Percentiles rank a stretch among this genome's conserved stretches.
phyloP scores from a whole-genome alignment of 2,888 invertebrate species.

The Zhuqinia jingwanae region DNA sequence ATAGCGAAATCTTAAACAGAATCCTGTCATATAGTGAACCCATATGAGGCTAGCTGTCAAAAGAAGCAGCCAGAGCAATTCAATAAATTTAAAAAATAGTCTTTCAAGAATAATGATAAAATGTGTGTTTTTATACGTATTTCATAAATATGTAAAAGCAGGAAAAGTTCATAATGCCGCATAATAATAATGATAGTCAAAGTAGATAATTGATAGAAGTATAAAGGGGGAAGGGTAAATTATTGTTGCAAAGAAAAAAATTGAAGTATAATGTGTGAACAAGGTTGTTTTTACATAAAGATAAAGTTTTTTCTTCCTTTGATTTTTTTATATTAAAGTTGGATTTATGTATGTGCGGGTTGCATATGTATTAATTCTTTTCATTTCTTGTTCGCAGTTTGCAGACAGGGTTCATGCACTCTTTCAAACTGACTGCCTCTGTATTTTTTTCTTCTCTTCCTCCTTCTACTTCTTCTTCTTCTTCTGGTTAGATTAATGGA shows the following conservation, averaged over 20 bases:
- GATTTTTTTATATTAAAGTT: too few relatives aligned
- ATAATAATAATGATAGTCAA: constrained; percentile 10
- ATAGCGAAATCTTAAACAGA: neutral
- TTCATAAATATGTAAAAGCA: neutral
- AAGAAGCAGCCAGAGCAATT: neutral
- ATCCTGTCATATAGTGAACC: neutral
- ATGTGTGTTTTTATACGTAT: neutral
- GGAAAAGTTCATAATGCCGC: constrained; percentile 31
- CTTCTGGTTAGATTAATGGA: constrained; percentile 30
- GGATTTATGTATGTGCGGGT: neutral
- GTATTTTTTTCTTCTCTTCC: constrained; percentile 21
- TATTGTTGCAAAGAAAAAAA: constrained; percentile 43
- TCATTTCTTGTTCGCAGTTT: too few relatives aligned
- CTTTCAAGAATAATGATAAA: constrained; percentile 23
- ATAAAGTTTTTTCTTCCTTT: constrained; percentile 33
- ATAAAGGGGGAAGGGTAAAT: constrained; percentile 32
- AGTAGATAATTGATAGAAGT: constrained; percentile 44
- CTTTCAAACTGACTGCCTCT: neutral
- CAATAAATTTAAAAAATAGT: neutral
- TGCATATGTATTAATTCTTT: neutral
- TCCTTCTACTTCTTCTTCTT: constrained; percentile 3
- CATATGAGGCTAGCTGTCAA: neutral
- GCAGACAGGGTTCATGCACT: constrained; percentile 33
- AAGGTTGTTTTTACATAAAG: constrained; percentile 59
- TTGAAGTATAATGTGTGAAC: constrained; percentile 61